These are phyloP conservation scores for Ammodytes marinus DNA, from an alignment of 2,113 vertebrate species.

Conservation along the genomic window DNA sequence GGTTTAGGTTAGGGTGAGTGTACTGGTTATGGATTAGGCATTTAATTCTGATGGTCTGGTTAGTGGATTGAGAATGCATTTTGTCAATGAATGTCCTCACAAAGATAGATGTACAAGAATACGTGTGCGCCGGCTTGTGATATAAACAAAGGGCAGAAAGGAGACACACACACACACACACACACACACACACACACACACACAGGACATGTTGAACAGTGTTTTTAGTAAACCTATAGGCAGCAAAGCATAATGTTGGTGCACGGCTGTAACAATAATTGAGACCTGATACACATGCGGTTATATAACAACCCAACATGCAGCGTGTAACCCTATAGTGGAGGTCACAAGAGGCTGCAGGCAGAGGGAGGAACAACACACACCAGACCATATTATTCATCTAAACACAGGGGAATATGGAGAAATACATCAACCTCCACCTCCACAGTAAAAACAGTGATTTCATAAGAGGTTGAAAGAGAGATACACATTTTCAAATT, in stretches of 20 bases:
- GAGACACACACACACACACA: not conserved
- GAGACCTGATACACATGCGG: slow-evolving; percentile 16
- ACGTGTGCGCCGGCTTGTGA: slow-evolving; percentile 11
- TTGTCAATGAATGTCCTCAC: too few species aligned
- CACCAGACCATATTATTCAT: slow-evolving; percentile 1
- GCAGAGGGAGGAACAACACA: not conserved
- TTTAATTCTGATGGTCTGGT: too few species aligned
- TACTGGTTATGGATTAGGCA: too few species aligned
- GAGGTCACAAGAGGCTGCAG: slow-evolving; percentile 40
- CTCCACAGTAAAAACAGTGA: too few species aligned
- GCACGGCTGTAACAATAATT: not conserved
- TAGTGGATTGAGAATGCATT: too few species aligned
- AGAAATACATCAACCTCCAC: not conserved
- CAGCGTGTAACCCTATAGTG: slow-evolving; percentile 14
- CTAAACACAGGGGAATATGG: not conserved
- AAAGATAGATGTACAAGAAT: too few species aligned
- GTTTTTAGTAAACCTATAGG: not conserved
- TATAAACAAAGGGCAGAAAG: slow-evolving; percentile 46
- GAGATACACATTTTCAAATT: too few species aligned
- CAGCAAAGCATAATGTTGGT: not conserved
- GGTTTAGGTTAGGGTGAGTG: too few species aligned
- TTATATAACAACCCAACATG: slow-evolving; percentile 35
- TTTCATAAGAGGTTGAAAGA: too few species aligned
- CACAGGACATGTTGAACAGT: not conserved
- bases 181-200: not conserved